Base-by-base conservation (phyloP, 1,140 invertebrate genomes). In the Drosophila arizonae region DNA sequence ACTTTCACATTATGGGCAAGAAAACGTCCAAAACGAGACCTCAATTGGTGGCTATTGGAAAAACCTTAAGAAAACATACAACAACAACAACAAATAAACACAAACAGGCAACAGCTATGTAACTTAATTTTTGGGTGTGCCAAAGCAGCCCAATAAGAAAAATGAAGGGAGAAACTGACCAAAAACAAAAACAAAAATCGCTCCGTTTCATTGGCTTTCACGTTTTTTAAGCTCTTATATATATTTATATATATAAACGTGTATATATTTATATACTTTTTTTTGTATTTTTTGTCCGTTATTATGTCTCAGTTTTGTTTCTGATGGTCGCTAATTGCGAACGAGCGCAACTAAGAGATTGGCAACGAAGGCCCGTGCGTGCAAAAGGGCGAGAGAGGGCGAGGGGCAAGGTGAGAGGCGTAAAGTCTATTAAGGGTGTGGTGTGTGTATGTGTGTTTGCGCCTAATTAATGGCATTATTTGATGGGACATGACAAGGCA, bases 401-500 rank as follows among this genome's bases (percentile, higher is more conserved):
- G 43, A 45, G 43, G 13, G 2, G 13, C 5, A n/a, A 3, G n/a
- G 43, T 17, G 43, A 9, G 43, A 17, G 43, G 2, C 43, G 33
- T 36, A 6, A 30, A 61, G 64, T 56, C 48, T 68, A 55, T 72
- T 72, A 68, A 67, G 64, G 70, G 70, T 61, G 70, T 72, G 70
- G 64, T 71, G 46, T 57, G 62, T 61, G 61, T 65, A 24, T 24
- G 26, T 48, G 74, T 58, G 66, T 64, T 76, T 76, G 68, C 67
- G 64, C 70, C 81, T 86, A 86, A 87, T 87, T 86, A 86, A 86
- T 86, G 79, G 76, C 79, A 87, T 87, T 86, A 87, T 86, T 82
- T 87, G 77, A 87, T 87, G 78, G 72, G 64, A 65, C 75, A 10
- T 21, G 24, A 15, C 52, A 11, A 10, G 30, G 52, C 52, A 9